Conservation (phyloP, 2,888 invertebrate genomes). For the Cotesia congregata region DNA sequence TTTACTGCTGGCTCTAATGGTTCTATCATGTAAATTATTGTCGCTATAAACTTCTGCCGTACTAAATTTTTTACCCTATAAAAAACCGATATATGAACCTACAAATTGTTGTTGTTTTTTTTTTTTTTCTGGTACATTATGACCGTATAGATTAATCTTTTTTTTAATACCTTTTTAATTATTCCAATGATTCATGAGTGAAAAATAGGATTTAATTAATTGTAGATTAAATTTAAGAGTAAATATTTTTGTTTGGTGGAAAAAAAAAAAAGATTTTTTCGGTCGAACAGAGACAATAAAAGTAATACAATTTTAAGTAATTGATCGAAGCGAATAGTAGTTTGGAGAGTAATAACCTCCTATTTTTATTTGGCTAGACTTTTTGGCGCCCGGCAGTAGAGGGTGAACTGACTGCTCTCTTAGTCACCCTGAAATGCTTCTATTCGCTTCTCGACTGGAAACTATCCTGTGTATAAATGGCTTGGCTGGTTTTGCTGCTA, state of each 20-base stretch:
- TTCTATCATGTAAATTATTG: slow-evolving; percentile 38
- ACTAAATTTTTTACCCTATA: slow-evolving; percentile 36
- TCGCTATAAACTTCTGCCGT: slow-evolving; percentile 35
- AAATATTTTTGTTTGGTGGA: too few relatives aligned
- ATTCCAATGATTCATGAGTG: too few relatives aligned
- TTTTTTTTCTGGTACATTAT: slow-evolving; percentile 8
- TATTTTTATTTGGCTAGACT: slow-evolving; percentile 67
- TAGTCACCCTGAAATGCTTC: background rate
- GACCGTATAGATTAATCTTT: slow-evolving; percentile 1
- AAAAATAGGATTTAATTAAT: too few relatives aligned
- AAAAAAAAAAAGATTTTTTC: too few relatives aligned
- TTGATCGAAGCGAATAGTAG: background rate
- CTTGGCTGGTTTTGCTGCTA: slow-evolving; percentile 26
- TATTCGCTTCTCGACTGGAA: slow-evolving; percentile 9
- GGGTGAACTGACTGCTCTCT: background rate
- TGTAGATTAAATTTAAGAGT: too few relatives aligned
- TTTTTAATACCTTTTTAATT: background rate
- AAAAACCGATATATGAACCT: slow-evolving; percentile 38
- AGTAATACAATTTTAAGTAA: background rate
- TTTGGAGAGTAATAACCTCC: slow-evolving; percentile 42
- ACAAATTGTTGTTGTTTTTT: slow-evolving; percentile 1
- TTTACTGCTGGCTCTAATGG: slow-evolving; percentile 31
- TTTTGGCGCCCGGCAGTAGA: slow-evolving; percentile 53
- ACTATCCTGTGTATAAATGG: slow-evolving; percentile 17
- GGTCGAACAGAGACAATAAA: background rate